Conservation (phyloP, 2,888 invertebrate genomes). For the Eumerus sabulonum region DNA sequence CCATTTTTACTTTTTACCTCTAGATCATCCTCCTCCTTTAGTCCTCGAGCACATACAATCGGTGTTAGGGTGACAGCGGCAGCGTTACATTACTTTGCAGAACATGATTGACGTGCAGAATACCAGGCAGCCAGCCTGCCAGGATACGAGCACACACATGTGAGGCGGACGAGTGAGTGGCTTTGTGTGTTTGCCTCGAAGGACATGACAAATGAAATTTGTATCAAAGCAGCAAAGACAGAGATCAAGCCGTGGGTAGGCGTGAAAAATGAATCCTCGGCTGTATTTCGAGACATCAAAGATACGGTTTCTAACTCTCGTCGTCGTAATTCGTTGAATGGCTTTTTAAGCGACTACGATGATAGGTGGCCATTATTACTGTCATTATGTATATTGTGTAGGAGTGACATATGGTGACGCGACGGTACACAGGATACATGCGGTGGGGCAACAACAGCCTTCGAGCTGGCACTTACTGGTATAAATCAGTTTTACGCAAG, state of each 20-base stretch:
- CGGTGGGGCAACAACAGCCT: no score
- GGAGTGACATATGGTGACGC: not conserved
- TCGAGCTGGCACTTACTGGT: not conserved
- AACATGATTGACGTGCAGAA: no score
- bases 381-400: slow-evolving; percentile 34
- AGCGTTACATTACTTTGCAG: slow-evolving; percentile 12
- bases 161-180: slow-evolving; percentile 1
- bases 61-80: not conserved
- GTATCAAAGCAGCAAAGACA: slow-evolving; percentile 4
- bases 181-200: slow-evolving; percentile 22
- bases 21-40: not conserved
- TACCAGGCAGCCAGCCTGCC: no score
- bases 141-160: no score
- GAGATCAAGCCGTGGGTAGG: not conserved
- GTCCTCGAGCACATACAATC: not conserved
- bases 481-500: slow-evolving; percentile 19
- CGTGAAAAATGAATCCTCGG: slow-evolving; percentile 27
- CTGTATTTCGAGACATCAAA: slow-evolving; percentile 33
- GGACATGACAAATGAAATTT: slow-evolving; percentile 53
- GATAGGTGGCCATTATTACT: slow-evolving; percentile 46
- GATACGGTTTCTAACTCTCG: not conserved
- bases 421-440: no score
- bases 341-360: slow-evolving; percentile 42
- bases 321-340: slow-evolving; percentile 21
- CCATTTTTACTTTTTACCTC: no score